Evolutionary conservation across 2,113 vertebrate species (phyloP).

Genomic region (Lepisosteus oculatus): DNA sequence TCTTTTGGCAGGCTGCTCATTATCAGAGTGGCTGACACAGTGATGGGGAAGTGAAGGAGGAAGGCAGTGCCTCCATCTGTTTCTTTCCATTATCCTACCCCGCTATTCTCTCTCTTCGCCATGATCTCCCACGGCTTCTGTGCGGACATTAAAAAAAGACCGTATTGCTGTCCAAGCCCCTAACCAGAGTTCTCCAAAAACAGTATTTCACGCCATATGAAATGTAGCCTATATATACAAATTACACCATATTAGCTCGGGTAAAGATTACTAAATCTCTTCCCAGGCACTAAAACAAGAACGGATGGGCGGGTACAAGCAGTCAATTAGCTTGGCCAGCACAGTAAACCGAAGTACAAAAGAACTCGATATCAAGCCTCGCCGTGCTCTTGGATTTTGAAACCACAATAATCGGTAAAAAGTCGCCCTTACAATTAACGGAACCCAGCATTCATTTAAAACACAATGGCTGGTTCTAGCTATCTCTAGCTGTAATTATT

Average conservation of each 20-base stretch:
- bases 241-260: slow-evolving; percentile 7
- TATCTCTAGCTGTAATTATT: too few relatives aligned
- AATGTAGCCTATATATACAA: not conserved
- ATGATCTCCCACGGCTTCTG: slow-evolving; percentile 30
- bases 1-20: not conserved
- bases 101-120: slow-evolving; percentile 31
- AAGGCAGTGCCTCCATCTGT: not conserved
- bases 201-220: not conserved
- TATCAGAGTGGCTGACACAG: not conserved
- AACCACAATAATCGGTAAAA: too few relatives aligned
- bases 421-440: too few relatives aligned
- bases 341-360: too few relatives aligned
- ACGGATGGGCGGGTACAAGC: slow-evolving; percentile 38
- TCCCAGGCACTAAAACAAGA: not conserved
- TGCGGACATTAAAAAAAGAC: slow-evolving; percentile 15
- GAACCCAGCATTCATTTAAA: too few relatives aligned
- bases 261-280: not conserved
- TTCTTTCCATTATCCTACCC: slow-evolving; percentile 36
- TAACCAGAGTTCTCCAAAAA: not conserved
- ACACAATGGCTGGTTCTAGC: too few relatives aligned
- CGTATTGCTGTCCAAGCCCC: too few relatives aligned
- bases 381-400: too few relatives aligned
- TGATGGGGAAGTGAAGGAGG: not conserved
- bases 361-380: too few relatives aligned
- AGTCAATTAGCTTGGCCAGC: slow-evolving; percentile 8